These are phyloP conservation scores for Heliconius aoede DNA, from an alignment of 2,888 invertebrate genomes.

Conservation along the genomic window DNA sequence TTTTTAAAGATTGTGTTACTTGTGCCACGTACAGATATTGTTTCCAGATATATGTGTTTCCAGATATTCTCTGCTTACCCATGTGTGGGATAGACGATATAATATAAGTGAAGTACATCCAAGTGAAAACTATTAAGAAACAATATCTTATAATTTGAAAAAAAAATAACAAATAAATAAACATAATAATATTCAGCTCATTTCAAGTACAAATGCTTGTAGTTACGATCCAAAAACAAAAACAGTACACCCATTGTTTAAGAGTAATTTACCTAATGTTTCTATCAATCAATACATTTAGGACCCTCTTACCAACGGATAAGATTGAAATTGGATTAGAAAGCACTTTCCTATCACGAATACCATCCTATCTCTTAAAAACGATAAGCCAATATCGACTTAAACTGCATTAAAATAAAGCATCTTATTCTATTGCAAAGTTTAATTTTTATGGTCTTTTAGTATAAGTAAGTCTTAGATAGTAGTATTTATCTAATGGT, in stretches of 20 bases:
- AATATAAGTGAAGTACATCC: too few relatives aligned
- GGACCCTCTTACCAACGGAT: constrained; percentile 57
- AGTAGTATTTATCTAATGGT: constrained; percentile 73
- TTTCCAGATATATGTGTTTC: too few relatives aligned
- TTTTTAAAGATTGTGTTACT: too few relatives aligned
- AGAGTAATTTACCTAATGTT: constrained; percentile 78
- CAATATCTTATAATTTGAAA: not conserved
- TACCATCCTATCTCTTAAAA: constrained; percentile 44
- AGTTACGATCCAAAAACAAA: constrained; percentile 60
- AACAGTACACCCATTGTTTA: constrained; percentile 70
- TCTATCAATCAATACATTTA: constrained; percentile 49
- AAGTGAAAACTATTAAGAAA: not conserved
- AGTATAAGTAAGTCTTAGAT: constrained; percentile 73
- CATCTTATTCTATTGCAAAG: constrained; percentile 33
- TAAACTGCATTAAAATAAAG: constrained; percentile 40
- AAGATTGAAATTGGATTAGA: constrained; percentile 68
- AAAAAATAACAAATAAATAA: constrained; percentile 43
- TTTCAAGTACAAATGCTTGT: constrained; percentile 44
- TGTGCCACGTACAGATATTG: too few relatives aligned
- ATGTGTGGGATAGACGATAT: too few relatives aligned
- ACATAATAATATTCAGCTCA: constrained; percentile 48
- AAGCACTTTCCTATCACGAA: constrained; percentile 34
- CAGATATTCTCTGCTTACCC: too few relatives aligned
- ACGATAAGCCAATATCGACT: constrained; percentile 49
- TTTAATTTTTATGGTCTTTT: constrained; percentile 27